Conservation (phyloP, 2,797 vertebrate genomes). For the Hyperoplus lanceolatus region DNA sequence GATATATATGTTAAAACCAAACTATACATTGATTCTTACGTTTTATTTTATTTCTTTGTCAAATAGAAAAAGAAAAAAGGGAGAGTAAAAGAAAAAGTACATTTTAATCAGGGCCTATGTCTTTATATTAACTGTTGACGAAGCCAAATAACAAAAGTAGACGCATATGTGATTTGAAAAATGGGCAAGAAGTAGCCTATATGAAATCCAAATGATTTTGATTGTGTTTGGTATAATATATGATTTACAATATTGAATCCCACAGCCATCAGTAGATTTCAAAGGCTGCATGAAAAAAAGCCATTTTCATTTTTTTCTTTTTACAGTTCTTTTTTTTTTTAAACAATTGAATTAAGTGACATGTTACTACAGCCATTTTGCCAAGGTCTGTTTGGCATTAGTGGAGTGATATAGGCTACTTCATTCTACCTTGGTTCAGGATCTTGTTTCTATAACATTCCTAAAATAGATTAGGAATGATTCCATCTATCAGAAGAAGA, state of each 20-base stretch:
- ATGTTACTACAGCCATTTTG: no score
- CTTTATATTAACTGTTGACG: background rate
- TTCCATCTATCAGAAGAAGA: background rate
- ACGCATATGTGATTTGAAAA: background rate
- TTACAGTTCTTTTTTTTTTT: no score
- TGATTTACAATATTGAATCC: background rate
- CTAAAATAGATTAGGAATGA: background rate
- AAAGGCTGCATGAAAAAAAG: background rate
- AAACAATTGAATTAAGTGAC: background rate
- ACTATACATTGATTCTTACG: background rate
- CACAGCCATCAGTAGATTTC: background rate
- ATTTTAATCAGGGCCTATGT: background rate
- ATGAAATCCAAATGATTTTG: background rate
- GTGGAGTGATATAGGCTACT: background rate
- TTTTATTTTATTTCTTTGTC: background rate
- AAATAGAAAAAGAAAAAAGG: background rate
- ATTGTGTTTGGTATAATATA: background rate
- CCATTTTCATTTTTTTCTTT: background rate
- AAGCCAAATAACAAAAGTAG: background rate
- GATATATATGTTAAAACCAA: background rate
- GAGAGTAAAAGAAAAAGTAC: background rate
- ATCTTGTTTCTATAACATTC: background rate
- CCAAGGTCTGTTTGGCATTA: background rate
- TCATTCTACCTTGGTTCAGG: background rate
- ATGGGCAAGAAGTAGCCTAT: background rate